Conservation (phyloP, 1,140 invertebrate genomes). For the Brachionus asplanchnoidis region DNA sequence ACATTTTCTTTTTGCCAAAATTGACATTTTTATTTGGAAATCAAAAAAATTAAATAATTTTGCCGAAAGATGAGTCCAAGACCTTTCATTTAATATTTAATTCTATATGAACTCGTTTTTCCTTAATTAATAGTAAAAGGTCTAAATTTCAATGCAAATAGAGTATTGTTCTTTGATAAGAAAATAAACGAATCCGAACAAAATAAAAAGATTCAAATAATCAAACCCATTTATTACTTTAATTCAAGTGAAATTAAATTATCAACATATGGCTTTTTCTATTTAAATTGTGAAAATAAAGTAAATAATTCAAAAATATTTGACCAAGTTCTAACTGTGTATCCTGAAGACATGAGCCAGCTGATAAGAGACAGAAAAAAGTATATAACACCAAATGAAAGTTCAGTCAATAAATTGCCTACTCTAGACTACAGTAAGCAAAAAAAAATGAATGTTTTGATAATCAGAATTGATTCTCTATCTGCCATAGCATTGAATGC, state of each 20-base stretch:
- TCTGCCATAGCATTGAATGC: slow-evolving; percentile 67
- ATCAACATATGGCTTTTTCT: not conserved
- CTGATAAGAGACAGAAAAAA: not conserved
- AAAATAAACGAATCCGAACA: not conserved
- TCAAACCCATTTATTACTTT: not conserved
- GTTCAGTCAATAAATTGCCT: not conserved
- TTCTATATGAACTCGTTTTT: too few relatives aligned
- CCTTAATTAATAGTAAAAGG: too few relatives aligned
- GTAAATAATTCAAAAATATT: not conserved
- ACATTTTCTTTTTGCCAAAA: too few relatives aligned
- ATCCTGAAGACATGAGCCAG: not conserved
- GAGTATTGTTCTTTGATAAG: not conserved
- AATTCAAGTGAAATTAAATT: not conserved
- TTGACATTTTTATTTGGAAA: too few relatives aligned
- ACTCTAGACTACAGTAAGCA: not conserved
- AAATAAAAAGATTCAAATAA: not conserved
- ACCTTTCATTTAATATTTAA: too few relatives aligned
- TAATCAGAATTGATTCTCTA: slow-evolving; percentile 78
- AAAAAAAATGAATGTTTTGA: slow-evolving; percentile 60
- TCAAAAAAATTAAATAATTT: too few relatives aligned
- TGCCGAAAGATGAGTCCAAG: too few relatives aligned
- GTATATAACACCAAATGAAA: not conserved
- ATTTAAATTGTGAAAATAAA: not conserved
- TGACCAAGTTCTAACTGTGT: not conserved
- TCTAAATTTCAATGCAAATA: too few relatives aligned